phyloP scores from a whole-genome alignment of 2,888 invertebrate genomes.

The Digitonthophagus gazella region DNA sequence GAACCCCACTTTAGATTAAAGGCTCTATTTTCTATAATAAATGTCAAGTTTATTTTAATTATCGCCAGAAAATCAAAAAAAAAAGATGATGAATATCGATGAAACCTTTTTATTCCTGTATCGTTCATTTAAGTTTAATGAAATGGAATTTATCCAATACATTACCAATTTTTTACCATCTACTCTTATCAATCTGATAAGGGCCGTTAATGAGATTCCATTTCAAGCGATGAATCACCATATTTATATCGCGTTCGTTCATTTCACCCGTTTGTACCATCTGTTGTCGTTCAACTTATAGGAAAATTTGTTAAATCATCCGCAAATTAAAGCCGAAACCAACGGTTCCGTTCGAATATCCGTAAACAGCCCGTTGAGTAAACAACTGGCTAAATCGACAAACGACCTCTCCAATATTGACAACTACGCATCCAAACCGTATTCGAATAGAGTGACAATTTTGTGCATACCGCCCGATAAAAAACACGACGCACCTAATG shows the following conservation, averaged over 20 bases:
- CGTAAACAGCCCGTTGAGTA: conserved; percentile 41
- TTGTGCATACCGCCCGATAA: conserved; percentile 40
- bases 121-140: too few relatives aligned
- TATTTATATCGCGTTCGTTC: not conserved
- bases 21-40: too few relatives aligned
- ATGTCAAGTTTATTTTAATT: too few relatives aligned
- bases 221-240: not conserved
- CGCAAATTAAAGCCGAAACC: conserved; percentile 45
- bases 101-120: too few relatives aligned
- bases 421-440: conserved; percentile 34
- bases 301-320: conserved; percentile 46
- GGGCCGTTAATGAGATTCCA: not conserved
- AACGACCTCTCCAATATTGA: conserved; percentile 40
- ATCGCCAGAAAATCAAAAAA: too few relatives aligned
- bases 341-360: conserved; percentile 50
- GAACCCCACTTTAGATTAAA: too few relatives aligned
- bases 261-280: not conserved
- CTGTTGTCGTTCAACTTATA: conserved; percentile 28
- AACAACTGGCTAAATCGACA: conserved; percentile 46
- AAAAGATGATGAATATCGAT: too few relatives aligned
- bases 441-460: conserved; percentile 46
- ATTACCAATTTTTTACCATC: too few relatives aligned
- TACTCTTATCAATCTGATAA: not conserved
- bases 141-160: too few relatives aligned
- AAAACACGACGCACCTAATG: conserved; percentile 50